These are phyloP conservation scores for Aythya baeri DNA, from an alignment of 2,113 vertebrate genomes.

Conservation along the genomic window DNA sequence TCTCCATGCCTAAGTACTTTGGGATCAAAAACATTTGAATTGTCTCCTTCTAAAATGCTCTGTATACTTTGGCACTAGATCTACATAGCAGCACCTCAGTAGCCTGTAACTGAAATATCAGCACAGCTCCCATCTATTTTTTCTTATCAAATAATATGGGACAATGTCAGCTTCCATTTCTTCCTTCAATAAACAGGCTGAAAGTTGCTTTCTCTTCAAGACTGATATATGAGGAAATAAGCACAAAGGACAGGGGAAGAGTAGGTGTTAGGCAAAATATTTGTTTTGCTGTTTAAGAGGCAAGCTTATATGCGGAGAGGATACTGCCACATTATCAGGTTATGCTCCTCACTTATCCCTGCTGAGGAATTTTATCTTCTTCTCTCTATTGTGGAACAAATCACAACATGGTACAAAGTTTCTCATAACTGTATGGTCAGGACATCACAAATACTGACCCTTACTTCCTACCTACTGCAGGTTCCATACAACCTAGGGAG, in stretches of 20 bases:
- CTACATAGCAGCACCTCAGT: not conserved
- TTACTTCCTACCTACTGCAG: accelerated
- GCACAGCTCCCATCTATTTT: not conserved
- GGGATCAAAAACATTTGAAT: not conserved
- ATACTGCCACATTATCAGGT: too few relatives aligned
- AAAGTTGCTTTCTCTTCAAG: not conserved
- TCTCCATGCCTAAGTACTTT: not conserved
- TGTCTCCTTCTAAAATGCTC: not conserved
- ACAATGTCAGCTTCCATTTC: accelerated
- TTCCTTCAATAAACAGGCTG: not conserved
- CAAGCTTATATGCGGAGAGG: not conserved
- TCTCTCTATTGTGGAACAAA: not conserved
- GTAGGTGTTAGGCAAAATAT: not conserved
- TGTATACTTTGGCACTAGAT: not conserved
- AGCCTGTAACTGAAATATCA: not conserved
- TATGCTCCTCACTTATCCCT: not conserved
- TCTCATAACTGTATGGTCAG: accelerated
- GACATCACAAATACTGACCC: not conserved
- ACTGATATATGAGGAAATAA: not conserved
- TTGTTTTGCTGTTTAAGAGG: not conserved
- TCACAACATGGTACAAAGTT: not conserved
- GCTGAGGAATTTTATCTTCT: not conserved
- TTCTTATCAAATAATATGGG: not conserved
- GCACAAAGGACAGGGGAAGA: not conserved
- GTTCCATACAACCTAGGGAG: accelerated